A percentile compares a stretch with the other conserved stretches of the same genome.
phyloP scores from a whole-genome alignment of 2,113 vertebrate genomes.

The Sarotherodon lohbergeri region DNA sequence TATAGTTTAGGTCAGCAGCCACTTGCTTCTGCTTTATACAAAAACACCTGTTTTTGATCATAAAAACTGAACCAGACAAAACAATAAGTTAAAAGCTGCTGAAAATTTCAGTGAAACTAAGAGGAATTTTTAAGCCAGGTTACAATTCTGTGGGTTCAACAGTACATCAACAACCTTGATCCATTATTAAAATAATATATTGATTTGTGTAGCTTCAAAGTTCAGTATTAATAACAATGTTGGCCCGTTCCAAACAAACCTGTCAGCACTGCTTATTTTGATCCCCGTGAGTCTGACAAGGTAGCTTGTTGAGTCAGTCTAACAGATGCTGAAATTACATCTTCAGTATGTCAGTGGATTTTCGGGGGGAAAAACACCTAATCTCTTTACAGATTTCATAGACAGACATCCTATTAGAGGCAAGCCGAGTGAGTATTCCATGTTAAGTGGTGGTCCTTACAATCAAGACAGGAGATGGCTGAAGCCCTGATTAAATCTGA shows the following conservation, averaged over 20 bases:
- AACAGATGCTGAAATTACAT: background rate
- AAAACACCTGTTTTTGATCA: background rate
- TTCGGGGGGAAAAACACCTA: slow-evolving; percentile 1
- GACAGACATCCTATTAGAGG: slow-evolving; percentile 38
- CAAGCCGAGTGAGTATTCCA: slow-evolving; percentile 1
- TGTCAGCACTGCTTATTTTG: background rate
- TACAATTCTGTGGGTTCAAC: background rate
- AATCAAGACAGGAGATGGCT: slow-evolving; percentile 50
- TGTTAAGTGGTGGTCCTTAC: slow-evolving; percentile 45
- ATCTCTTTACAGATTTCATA: slow-evolving; percentile 31
- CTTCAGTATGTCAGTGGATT: slow-evolving; percentile 10
- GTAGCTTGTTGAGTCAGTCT: background rate
- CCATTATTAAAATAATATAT: background rate
- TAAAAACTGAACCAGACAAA: background rate
- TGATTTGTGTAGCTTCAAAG: background rate
- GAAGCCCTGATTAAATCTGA: slow-evolving; percentile 60
- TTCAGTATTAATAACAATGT: background rate
- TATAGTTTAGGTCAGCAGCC: background rate
- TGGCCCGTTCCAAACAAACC: background rate
- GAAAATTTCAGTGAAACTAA: background rate
- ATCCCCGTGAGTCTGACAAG: background rate
- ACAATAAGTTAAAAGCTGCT: background rate
- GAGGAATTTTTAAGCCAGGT: background rate
- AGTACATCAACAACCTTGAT: background rate
- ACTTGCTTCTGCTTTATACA: background rate